phyloP scores from a whole-genome alignment of 2,113 vertebrate genomes.

The Eulemur macaco region DNA sequence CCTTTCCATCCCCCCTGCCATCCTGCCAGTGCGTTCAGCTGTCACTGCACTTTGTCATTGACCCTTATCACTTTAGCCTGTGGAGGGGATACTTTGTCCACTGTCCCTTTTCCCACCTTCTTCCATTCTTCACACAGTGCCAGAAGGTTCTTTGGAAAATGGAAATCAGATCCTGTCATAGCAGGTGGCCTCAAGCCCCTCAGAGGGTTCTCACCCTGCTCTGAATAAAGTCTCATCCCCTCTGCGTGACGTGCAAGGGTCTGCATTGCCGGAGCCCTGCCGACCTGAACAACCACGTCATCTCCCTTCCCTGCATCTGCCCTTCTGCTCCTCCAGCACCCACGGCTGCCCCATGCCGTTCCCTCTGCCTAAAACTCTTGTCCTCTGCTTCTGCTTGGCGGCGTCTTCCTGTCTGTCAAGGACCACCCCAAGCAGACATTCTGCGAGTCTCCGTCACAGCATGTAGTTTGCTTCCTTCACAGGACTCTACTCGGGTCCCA shows the following conservation, averaged over 20 bases:
- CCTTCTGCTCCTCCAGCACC: background rate
- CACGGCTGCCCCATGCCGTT: background rate
- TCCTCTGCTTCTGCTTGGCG: background rate
- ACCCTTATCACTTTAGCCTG: background rate
- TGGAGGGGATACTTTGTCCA: too few relatives aligned
- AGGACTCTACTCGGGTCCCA: background rate
- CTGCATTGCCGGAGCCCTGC: background rate
- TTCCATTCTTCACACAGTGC: background rate
- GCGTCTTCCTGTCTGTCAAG: background rate
- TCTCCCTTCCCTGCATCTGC: background rate
- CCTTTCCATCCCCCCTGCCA: background rate
- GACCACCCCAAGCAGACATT: background rate
- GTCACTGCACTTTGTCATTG: too few relatives aligned
- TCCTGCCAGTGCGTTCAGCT: background rate
- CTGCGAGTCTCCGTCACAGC: background rate
- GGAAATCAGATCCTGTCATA: background rate
- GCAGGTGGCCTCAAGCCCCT: background rate
- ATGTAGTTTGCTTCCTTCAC: background rate
- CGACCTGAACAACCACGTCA: too few relatives aligned
- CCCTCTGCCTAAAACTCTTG: background rate
- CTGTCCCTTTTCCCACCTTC: background rate
- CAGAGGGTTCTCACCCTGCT: background rate
- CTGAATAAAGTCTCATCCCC: background rate
- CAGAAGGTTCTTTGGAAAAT: constrained; percentile 22
- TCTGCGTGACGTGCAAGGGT: background rate